Conservation (phyloP, 2,888 invertebrate species). For the Tachystola acroxantha region DNA sequence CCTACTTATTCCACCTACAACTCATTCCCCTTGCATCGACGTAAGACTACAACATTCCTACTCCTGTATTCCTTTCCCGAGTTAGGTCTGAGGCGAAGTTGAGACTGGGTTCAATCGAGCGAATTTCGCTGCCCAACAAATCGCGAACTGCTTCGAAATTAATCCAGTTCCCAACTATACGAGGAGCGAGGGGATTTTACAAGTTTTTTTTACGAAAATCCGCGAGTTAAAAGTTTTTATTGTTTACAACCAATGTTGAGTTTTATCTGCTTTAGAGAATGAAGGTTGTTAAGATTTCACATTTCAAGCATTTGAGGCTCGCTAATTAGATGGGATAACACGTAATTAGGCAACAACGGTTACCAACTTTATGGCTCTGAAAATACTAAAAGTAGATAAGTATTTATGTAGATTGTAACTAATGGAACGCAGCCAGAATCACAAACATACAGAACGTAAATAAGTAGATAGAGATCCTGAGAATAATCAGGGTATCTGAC, state of each 20-base stretch:
- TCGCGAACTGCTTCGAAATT: conserved; percentile 3
- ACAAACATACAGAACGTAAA: no score
- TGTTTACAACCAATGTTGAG: conserved; percentile 10
- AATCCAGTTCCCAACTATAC: conserved; percentile 2
- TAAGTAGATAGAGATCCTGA: no score
- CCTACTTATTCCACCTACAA: no score
- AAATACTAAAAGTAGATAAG: background rate
- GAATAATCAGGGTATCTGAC: no score
- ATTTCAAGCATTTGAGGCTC: no score
- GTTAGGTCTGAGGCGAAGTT: background rate
- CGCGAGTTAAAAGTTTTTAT: conserved; percentile 6
- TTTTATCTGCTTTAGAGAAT: conserved; percentile 26
- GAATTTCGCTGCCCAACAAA: conserved; percentile 5
- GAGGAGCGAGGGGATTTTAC: conserved; percentile 3
- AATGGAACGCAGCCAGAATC: conserved; percentile 3
- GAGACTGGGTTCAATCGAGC: conserved; percentile 10
- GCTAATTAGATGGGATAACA: no score
- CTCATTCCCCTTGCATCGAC: no score
- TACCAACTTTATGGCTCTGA: no score
- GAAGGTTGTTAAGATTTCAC: no score
- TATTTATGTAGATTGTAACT: background rate
- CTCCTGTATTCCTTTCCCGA: background rate
- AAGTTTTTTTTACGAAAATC: conserved; percentile 5
- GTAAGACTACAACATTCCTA: background rate
- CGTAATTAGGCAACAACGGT: no score